Evolutionary conservation across 30 jellyfish, hydroid and myxozoan species (phyloP).

Genomic region (Aurelia sp.): DNA sequence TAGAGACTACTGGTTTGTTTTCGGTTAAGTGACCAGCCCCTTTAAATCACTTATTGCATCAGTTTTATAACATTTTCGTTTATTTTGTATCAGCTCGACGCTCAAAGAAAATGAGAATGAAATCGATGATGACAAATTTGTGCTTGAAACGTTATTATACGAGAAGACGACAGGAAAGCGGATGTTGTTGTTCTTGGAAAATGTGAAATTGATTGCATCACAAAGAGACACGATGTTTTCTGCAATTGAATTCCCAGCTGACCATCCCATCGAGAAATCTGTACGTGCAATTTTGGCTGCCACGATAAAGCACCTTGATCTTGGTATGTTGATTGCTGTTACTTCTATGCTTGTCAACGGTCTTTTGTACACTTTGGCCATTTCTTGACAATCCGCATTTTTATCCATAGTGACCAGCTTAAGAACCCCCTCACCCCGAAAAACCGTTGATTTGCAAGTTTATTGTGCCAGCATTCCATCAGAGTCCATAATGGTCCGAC

Average conservation of each 20-base stretch:
- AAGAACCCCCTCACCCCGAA: too few relatives aligned
- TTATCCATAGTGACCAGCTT: too few relatives aligned
- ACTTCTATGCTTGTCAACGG: too few relatives aligned
- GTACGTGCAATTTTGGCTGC: slow-evolving; percentile 53
- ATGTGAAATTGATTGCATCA: slow-evolving; percentile 12
- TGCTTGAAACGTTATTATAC: slow-evolving; percentile 27
- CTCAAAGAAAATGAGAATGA: not conserved
- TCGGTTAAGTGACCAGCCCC: too few relatives aligned
- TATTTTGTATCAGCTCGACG: slow-evolving; percentile 7
- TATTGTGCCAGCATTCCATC: too few relatives aligned
- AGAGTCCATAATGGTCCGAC: too few relatives aligned
- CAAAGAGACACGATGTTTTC: slow-evolving; percentile 47
- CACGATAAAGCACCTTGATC: slow-evolving; percentile 46
- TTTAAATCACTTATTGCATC: too few relatives aligned
- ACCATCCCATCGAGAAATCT: slow-evolving; percentile 60
- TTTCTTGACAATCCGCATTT: too few relatives aligned
- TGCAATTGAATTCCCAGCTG: slow-evolving; percentile 38
- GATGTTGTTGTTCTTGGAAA: slow-evolving; percentile 29
- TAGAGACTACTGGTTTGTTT: too few relatives aligned
- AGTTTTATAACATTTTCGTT: not conserved
- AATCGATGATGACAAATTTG: slow-evolving; percentile 13
- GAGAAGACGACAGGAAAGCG: slow-evolving; percentile 6
- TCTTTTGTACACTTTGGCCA: too few relatives aligned
- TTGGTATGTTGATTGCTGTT: slow-evolving; percentile 9
- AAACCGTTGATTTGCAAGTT: too few relatives aligned